These are phyloP conservation scores for Drosophila pseudoobscura DNA, from an alignment of 1,140 invertebrate species.

Conservation along the genomic window DNA sequence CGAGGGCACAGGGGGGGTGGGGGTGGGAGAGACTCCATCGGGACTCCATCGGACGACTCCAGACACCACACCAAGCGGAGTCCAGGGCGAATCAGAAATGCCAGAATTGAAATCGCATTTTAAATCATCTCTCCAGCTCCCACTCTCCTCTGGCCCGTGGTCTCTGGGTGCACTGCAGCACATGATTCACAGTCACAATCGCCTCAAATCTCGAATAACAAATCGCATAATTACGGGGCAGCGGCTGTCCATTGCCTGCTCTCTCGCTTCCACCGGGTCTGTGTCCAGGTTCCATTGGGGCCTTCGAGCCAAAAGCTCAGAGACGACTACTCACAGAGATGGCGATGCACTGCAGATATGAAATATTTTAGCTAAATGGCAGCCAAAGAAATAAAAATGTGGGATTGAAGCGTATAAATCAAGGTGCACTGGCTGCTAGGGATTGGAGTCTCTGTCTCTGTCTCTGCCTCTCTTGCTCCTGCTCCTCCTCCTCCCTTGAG, in stretches of 20 bases:
- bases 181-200: constrained; percentile 83
- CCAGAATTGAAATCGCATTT: constrained; percentile 83
- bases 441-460: neutral
- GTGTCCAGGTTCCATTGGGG: neutral
- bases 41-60: constrained; percentile 1
- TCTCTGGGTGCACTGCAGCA: neutral
- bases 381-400: constrained; percentile 81
- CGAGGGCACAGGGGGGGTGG: no score
- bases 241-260: constrained; percentile 62
- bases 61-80: constrained; percentile 18
- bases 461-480: no score
- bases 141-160: neutral
- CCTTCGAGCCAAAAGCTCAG: constrained; percentile 40
- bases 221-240: constrained; percentile 83
- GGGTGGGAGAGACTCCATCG: constrained; percentile 1
- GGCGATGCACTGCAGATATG: constrained; percentile 74
- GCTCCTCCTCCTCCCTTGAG: constrained; percentile 15
- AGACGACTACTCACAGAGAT: constrained; percentile 42
- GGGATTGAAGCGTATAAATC: constrained; percentile 83
- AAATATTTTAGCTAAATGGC: constrained; percentile 83
- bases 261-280: constrained; percentile 11
- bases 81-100: constrained; percentile 79
- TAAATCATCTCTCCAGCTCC: constrained; percentile 75
- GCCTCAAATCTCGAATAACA: constrained; percentile 83
- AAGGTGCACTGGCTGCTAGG: constrained; percentile 34